phyloP scores from a whole-genome alignment of 37 sponge, comb jelly and placozoan genomes.

The Haliclona indistincta region DNA sequence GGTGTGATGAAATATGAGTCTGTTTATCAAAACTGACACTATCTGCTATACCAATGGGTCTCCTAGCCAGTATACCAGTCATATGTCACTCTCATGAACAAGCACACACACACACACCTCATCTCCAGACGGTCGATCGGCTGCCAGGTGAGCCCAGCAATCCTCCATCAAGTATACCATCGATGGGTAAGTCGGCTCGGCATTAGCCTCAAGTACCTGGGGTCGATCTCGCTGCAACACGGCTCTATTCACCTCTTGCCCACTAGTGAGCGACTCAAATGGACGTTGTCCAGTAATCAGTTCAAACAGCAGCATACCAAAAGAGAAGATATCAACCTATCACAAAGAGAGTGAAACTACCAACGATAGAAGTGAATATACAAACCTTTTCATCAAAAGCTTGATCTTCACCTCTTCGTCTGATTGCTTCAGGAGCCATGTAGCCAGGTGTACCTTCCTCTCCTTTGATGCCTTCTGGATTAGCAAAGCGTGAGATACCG shows the following conservation, averaged over 20 bases:
- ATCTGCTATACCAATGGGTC: too few species aligned
- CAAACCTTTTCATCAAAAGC: slow-evolving; percentile 91
- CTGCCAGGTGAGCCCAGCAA: slow-evolving; percentile 78
- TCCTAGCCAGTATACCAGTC: too few species aligned
- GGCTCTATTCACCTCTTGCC: slow-evolving; percentile 81
- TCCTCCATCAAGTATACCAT: slow-evolving; percentile 88
- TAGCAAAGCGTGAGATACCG: slow-evolving; percentile 92
- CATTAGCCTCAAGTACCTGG: slow-evolving; percentile 60
- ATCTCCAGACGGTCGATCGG: slow-evolving; percentile 74
- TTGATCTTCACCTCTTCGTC: slow-evolving; percentile 76
- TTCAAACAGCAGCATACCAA: slow-evolving; percentile 94
- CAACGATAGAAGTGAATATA: too few species aligned
- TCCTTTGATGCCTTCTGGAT: slow-evolving; percentile 88
- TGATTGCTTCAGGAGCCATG: slow-evolving; percentile 91
- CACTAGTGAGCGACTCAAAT: slow-evolving; percentile 69
- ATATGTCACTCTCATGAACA: too few species aligned
- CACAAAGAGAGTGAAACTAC: not conserved
- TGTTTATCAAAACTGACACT: too few species aligned
- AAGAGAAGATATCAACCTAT: slow-evolving; percentile 95
- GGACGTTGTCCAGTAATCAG: slow-evolving; percentile 87
- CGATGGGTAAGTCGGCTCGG: slow-evolving; percentile 74
- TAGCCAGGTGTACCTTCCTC: slow-evolving; percentile 96
- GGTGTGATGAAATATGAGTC: too few species aligned
- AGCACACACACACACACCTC: too few species aligned
- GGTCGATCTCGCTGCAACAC: slow-evolving; percentile 76